Evolutionary conservation across 1,140 invertebrate species (phyloP).

Genomic region (Olivierus martensii): DNA sequence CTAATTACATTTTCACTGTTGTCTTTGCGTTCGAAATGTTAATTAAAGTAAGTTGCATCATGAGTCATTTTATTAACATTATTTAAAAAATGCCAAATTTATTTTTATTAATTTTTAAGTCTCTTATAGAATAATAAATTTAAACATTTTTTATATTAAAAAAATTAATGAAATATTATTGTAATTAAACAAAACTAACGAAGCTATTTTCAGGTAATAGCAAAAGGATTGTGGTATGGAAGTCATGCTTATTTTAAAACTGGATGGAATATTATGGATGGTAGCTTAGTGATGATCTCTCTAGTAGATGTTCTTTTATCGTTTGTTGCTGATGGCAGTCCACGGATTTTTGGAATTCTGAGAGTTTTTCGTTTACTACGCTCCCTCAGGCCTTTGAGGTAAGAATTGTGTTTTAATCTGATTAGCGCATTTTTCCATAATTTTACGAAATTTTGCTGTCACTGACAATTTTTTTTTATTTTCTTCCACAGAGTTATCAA

Average conservation of each 20-base stretch:
- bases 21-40: constrained; percentile 97
- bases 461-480: not conserved
- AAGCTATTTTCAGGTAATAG: constrained; percentile 46
- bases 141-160: too few relatives aligned
- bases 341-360: constrained; percentile 76
- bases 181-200: not conserved
- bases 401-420: not conserved
- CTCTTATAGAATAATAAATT: too few relatives aligned
- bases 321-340: constrained; percentile 75
- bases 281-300: constrained; percentile 90
- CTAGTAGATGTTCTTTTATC: constrained; percentile 94
- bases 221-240: constrained; percentile 88
- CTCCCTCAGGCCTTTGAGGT: constrained; percentile 79
- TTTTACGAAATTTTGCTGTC: not conserved
- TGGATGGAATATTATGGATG: constrained; percentile 99
- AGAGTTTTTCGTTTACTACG: constrained; percentile 91
- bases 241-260: constrained; percentile 88
- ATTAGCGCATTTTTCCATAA: not conserved
- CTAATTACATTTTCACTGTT: constrained; percentile 94
- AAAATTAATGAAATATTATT: too few relatives aligned
- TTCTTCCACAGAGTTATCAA: constrained; percentile 67
- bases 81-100: too few relatives aligned
- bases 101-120: too few relatives aligned
- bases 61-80: not conserved
- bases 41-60: constrained; percentile 48